A percentile compares a stretch with the other conserved stretches of the same genome.
Evolutionary conservation across 2,113 vertebrate species (phyloP).

Genomic region (Carlito syrichta): DNA sequence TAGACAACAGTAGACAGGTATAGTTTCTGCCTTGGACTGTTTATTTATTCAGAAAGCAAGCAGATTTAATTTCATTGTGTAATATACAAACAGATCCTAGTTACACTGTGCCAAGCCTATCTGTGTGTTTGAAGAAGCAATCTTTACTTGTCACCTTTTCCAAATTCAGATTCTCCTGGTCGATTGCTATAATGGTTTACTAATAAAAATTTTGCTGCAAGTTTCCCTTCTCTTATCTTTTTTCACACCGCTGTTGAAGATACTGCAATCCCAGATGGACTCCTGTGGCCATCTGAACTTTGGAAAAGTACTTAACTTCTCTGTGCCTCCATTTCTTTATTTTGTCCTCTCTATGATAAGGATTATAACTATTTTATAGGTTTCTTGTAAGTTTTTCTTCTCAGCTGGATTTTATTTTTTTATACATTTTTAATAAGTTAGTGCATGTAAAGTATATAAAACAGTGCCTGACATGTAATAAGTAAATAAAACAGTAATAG

Average conservation of each 20-base stretch:
- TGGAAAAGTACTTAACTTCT: slow-evolving; percentile 16
- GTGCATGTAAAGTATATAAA: not conserved
- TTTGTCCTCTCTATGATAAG: not conserved
- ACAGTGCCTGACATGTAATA: not conserved
- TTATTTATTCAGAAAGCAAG: slow-evolving; percentile 34
- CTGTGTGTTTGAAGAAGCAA: not conserved
- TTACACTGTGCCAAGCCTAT: not conserved
- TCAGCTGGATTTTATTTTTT: not conserved
- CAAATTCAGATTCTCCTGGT: not conserved
- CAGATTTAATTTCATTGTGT: slow-evolving; percentile 35
- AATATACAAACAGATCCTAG: not conserved
- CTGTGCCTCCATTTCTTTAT: not conserved
- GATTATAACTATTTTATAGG: not conserved
- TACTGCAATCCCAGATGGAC: not conserved
- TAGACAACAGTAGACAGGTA: not conserved
- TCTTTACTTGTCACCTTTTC: not conserved
- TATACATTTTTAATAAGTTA: not conserved
- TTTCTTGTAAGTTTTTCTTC: not conserved
- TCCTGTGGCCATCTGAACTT: not conserved
- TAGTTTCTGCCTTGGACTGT: not conserved
- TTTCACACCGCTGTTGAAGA: not conserved
- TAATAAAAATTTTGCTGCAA: not conserved
- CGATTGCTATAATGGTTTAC: slow-evolving; percentile 13
- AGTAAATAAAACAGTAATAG: not conserved
- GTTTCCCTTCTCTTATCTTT: not conserved